These are phyloP conservation scores for Rafetus swinhoei DNA, from an alignment of 2,113 vertebrate species.

Conservation along the genomic window DNA sequence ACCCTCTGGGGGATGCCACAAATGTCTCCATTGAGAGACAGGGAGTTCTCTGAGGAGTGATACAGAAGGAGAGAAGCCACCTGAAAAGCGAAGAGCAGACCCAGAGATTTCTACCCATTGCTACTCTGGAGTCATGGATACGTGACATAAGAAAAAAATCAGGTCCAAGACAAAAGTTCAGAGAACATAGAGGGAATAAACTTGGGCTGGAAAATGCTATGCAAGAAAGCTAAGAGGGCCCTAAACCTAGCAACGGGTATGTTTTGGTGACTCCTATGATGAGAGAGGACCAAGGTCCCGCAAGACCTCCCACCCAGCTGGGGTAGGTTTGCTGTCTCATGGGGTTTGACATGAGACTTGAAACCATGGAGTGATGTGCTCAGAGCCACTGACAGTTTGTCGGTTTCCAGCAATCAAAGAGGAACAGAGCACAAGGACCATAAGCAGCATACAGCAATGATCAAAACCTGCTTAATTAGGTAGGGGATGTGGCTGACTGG, in stretches of 20 bases:
- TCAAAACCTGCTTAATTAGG: not conserved
- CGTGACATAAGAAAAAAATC: fast-evolving
- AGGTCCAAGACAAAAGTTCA: not conserved
- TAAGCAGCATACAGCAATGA: not conserved
- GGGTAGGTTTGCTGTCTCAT: not conserved
- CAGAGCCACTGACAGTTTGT: not conserved
- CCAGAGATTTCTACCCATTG: not conserved
- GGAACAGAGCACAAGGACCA: not conserved
- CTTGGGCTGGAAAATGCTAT: not conserved
- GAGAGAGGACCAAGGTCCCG: not conserved
- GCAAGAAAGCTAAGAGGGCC: not conserved
- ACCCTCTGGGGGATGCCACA: not conserved
- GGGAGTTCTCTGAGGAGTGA: not conserved
- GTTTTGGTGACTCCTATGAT: not conserved
- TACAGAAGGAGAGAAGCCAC: not conserved
- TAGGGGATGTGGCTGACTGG: too few species aligned
- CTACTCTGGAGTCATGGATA: not conserved
- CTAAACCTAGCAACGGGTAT: not conserved
- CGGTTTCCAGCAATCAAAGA: not conserved
- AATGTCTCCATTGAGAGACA: not conserved
- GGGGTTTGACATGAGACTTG: not conserved
- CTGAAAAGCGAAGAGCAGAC: not conserved
- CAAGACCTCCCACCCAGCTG: not conserved
- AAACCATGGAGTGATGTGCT: not conserved
- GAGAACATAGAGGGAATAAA: not conserved